phyloP scores from a whole-genome alignment of 2,797 vertebrate genomes.

The Hafferia zeledoni region DNA sequence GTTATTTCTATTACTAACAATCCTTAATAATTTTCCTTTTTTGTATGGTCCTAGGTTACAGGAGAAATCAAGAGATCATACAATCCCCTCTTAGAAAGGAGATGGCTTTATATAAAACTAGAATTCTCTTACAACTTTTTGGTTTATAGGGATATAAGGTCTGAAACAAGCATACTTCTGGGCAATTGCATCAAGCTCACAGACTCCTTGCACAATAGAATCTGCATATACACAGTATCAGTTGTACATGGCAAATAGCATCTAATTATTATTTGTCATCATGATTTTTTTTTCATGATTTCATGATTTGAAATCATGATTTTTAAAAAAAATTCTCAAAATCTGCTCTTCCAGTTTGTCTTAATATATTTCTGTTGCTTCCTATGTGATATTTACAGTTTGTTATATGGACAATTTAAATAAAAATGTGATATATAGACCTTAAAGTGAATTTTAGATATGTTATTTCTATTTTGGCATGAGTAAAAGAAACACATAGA shows the following conservation, averaged over 20 bases:
- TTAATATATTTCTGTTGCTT: not conserved
- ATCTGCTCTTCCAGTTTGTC: not conserved
- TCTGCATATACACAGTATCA: not conserved
- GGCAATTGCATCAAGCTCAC: not conserved
- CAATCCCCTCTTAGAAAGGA: not conserved
- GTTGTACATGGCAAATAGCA: not conserved
- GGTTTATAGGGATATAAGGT: not conserved
- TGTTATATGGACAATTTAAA: not conserved
- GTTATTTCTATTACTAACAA: not conserved
- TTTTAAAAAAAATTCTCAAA: too few species aligned
- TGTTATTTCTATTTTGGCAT: not conserved
- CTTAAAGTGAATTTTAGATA: not conserved
- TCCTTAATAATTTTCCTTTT: not conserved
- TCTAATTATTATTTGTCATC: not conserved
- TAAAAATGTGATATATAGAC: not conserved
- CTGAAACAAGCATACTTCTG: not conserved
- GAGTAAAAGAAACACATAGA: not conserved
- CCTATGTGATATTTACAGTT: not conserved
- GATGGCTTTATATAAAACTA: not conserved
- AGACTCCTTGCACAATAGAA: not conserved
- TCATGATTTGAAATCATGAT: too few species aligned
- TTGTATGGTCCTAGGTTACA: not conserved
- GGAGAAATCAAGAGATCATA: not conserved
- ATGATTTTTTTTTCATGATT: too few species aligned
- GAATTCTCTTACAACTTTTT: not conserved